Conservation (phyloP, 2,113 vertebrate species). For the Porphyrio hochstetteri region DNA sequence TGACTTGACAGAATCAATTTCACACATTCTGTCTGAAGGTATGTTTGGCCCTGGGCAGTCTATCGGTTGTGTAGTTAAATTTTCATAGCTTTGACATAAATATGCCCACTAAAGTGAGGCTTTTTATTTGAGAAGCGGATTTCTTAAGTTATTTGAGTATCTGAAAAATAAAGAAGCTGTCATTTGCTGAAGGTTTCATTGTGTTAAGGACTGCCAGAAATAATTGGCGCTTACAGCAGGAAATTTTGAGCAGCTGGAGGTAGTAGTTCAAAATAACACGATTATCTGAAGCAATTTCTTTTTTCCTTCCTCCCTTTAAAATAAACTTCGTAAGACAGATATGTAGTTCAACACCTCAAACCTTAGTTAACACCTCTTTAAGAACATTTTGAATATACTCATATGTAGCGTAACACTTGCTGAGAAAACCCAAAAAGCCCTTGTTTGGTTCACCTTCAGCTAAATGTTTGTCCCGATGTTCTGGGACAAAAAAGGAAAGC, state of each 20-base stretch:
- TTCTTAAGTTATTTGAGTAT: neutral
- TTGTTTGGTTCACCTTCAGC: neutral
- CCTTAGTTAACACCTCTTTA: neutral
- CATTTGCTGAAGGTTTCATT: neutral
- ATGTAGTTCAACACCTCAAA: neutral
- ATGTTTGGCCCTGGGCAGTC: neutral
- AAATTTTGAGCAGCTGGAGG: conserved; percentile 23
- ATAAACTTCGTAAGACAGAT: neutral
- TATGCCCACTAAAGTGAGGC: neutral
- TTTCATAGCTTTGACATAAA: neutral
- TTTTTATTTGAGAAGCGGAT: neutral
- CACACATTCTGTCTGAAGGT: neutral
- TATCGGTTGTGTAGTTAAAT: neutral
- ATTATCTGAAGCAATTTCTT: neutral
- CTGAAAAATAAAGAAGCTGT: conserved; percentile 34
- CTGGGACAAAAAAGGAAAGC: neutral
- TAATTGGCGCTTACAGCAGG: neutral
- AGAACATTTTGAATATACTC: neutral
- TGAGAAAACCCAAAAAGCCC: neutral
- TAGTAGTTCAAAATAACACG: conserved; percentile 14
- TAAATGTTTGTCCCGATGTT: neutral
- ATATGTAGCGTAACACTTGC: neutral
- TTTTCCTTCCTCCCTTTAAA: conserved; percentile 12
- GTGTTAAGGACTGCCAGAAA: conserved; percentile 4
- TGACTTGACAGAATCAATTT: neutral